Conservation (phyloP, 2,888 invertebrate species). For the Opisthograptis luteolata region DNA sequence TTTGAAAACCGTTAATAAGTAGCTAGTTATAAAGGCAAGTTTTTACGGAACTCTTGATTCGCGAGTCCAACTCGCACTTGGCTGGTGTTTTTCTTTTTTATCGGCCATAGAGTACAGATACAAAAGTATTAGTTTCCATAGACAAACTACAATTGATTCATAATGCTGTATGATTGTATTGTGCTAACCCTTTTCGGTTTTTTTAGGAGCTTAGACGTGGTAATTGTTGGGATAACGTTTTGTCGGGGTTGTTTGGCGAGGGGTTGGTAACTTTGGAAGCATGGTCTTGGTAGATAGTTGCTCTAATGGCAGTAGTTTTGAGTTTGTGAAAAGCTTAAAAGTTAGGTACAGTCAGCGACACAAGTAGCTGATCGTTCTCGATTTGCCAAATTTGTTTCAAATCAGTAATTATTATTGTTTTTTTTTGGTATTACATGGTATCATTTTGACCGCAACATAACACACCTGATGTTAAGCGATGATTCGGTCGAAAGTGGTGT, state of each 20-base stretch:
- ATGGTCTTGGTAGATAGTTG: neutral
- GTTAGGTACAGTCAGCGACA: no score
- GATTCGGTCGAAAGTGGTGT: no score
- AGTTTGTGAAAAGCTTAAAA: no score
- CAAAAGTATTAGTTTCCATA: constrained; percentile 47
- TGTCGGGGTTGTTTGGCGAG: constrained; percentile 15
- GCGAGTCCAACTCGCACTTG: neutral
- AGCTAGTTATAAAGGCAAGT: no score
- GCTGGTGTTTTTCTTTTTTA: constrained; percentile 6
- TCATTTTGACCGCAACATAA: no score
- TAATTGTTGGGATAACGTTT: constrained; percentile 56
- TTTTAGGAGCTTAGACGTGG: constrained; percentile 46
- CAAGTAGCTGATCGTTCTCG: no score
- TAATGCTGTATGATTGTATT: constrained; percentile 44
- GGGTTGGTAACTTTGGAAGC: constrained; percentile 2
- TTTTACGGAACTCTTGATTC: neutral
- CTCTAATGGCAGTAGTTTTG: no score
- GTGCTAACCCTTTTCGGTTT: constrained; percentile 50
- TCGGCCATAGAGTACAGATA: constrained; percentile 31
- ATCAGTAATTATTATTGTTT: no score
- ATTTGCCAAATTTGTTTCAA: no score
- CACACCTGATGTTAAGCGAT: no score
- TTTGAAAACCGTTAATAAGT: no score
- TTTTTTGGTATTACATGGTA: no score
- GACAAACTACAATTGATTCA: constrained; percentile 42